Evolutionary conservation across 1,140 invertebrate species (phyloP).

Genomic region (Cylas formicarius): DNA sequence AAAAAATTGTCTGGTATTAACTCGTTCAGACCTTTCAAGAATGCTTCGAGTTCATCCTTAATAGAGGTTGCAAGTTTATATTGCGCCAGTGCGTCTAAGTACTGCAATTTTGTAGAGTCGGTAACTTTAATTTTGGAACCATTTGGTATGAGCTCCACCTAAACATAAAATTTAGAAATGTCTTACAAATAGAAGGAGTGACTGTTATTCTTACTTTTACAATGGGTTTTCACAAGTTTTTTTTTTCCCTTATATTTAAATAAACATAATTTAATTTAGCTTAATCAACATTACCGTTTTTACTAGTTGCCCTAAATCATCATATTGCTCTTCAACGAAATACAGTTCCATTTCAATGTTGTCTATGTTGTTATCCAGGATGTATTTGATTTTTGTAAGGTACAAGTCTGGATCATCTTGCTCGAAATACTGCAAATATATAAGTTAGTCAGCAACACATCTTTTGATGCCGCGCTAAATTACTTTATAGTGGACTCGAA

Average conservation of each 20-base stretch:
- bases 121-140: constrained; percentile 63
- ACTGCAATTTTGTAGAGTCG: constrained; percentile 72
- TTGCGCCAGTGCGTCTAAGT: constrained; percentile 84
- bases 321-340: constrained; percentile 86
- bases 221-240: too few species aligned
- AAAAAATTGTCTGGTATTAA: constrained; percentile 88
- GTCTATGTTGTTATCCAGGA: constrained; percentile 81
- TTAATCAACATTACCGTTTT: constrained; percentile 55
- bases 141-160: constrained; percentile 66
- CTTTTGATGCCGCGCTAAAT: not conserved
- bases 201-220: too few species aligned
- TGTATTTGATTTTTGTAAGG: constrained; percentile 85
- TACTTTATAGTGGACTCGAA: constrained; percentile 85
- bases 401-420: constrained; percentile 93
- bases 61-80: constrained; percentile 75
- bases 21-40: constrained; percentile 82
- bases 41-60: constrained; percentile 78
- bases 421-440: constrained; percentile 76
- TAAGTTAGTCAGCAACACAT: constrained; percentile 1
- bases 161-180: too few species aligned
- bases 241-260: too few species aligned
- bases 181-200: too few species aligned
- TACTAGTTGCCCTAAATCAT: constrained; percentile 64
- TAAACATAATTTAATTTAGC: too few species aligned
- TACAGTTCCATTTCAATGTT: constrained; percentile 70